These are phyloP conservation scores for Nesospiza acunhae DNA, from an alignment of 2,113 vertebrate species.

Conservation along the genomic window DNA sequence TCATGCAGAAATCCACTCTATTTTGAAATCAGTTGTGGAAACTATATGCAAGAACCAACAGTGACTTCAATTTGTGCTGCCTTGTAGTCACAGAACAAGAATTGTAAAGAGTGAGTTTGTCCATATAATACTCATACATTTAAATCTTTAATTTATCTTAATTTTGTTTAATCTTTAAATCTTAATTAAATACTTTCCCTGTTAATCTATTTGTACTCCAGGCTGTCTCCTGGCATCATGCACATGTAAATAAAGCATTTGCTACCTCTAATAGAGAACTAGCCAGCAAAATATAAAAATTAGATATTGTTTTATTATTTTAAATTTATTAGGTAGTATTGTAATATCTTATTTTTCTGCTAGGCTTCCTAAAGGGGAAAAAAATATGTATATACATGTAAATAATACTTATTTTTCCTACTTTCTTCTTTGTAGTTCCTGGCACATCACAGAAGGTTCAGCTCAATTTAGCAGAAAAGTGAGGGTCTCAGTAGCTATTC, in stretches of 20 bases:
- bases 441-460: neutral
- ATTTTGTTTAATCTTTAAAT: neutral
- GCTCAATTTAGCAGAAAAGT: neutral
- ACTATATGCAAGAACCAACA: neutral
- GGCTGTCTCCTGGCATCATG: neutral
- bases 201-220: neutral
- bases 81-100: neutral
- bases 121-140: neutral
- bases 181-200: neutral
- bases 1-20: conserved; percentile 27
- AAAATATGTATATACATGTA: neutral
- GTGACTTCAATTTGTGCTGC: neutral
- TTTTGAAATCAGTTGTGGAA: conserved; percentile 27
- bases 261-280: neutral
- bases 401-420: neutral
- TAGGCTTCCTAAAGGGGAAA: neutral
- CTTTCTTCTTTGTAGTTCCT: neutral
- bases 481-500: neutral
- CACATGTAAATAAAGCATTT: neutral
- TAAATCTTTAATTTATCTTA: neutral
- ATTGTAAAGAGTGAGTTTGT: neutral
- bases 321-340: neutral
- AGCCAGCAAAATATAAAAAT: neutral
- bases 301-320: neutral
- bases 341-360: neutral